phyloP scores from a whole-genome alignment of 2,113 vertebrate genomes.

The Lophochroa leadbeateri region DNA sequence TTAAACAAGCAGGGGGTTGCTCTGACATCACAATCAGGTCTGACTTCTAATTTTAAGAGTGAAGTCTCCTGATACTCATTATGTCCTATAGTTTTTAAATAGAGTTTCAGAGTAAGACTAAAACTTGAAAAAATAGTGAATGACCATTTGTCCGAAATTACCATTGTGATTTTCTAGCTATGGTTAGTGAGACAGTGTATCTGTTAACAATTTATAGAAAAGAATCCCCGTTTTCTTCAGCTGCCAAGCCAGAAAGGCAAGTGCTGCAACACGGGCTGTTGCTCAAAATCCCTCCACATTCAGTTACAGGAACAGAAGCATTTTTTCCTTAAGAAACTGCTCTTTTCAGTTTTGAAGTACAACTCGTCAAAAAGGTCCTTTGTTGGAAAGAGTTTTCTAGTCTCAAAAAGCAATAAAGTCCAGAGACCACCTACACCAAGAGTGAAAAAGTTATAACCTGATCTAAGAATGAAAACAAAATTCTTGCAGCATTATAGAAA shows the following conservation, averaged over 20 bases:
- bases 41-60: neutral
- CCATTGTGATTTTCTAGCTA: neutral
- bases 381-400: neutral
- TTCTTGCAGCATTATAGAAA: neutral
- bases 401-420: neutral
- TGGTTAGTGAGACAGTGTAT: neutral
- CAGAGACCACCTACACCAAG: neutral
- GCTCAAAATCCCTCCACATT: neutral
- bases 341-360: neutral
- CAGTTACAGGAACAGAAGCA: neutral
- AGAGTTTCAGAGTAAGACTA: neutral
- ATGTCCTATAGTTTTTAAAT: neutral
- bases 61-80: neutral
- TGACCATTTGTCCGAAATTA: neutral
- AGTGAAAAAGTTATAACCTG: neutral
- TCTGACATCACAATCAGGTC: neutral
- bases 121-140: neutral
- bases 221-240: neutral
- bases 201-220: neutral
- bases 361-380: neutral
- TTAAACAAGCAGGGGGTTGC: neutral
- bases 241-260: neutral
- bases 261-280: neutral
- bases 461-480: neutral
- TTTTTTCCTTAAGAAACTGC: neutral